Evolutionary conservation across 2,113 vertebrate genomes (phyloP).

Genomic region (Pterocles orientalis): DNA sequence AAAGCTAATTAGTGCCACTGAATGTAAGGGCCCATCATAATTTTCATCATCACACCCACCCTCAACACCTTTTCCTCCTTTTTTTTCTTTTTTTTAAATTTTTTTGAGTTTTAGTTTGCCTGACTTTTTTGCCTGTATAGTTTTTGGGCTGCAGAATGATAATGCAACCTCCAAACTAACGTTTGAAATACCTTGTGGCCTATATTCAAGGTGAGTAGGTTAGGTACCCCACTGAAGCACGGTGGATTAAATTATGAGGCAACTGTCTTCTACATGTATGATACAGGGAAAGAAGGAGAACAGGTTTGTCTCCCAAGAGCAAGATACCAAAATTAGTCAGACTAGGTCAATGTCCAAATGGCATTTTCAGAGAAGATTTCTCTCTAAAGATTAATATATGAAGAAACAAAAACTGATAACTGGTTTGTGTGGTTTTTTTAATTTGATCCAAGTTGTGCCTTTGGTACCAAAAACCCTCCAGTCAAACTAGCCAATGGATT

Average conservation of each 20-base stretch:
- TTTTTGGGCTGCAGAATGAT: neutral
- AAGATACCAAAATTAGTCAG: neutral
- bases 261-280: neutral
- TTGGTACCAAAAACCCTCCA: neutral
- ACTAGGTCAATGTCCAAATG: neutral
- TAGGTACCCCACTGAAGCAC: neutral
- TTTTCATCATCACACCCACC: slow-evolving; percentile 35
- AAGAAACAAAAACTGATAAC: neutral
- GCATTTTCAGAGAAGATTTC: neutral
- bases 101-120: neutral
- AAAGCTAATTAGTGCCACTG: slow-evolving; percentile 47
- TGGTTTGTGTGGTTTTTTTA: neutral
- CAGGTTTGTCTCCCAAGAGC: neutral
- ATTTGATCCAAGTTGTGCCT: neutral
- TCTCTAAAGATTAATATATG: neutral
- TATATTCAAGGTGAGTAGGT: neutral
- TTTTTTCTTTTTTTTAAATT: neutral
- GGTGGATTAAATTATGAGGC: neutral
- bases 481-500: neutral
- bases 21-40: slow-evolving; percentile 9
- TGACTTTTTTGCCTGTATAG: neutral
- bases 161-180: neutral
- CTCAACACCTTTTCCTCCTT: neutral
- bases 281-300: neutral
- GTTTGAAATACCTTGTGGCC: neutral